Evolutionary conservation across 2,888 invertebrate genomes (phyloP).

Genomic region (Agrilus mali): DNA sequence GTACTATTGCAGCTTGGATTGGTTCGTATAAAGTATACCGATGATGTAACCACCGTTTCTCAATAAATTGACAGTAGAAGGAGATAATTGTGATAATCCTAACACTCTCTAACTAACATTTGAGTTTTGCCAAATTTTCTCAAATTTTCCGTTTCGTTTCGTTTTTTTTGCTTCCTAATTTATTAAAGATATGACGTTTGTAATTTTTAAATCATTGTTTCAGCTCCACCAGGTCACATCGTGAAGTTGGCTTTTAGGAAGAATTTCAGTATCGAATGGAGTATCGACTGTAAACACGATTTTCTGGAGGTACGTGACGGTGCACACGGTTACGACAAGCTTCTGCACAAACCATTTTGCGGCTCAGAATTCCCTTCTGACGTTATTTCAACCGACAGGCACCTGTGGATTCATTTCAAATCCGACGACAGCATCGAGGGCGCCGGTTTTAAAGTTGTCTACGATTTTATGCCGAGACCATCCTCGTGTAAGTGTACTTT

Average conservation of each 20-base stretch:
- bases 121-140: no score
- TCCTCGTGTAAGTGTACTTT: conserved; percentile 38
- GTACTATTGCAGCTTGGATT: no score
- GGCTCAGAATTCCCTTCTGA: conserved; percentile 59
- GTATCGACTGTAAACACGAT: conserved; percentile 62
- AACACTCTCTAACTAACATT: no score
- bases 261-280: conserved; percentile 58
- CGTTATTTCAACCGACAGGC: conserved; percentile 58
- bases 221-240: conserved; percentile 48
- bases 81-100: no score
- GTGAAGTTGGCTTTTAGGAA: conserved; percentile 71
- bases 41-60: no score
- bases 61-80: no score
- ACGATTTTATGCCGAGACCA: conserved; percentile 49
- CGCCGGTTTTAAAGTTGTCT: conserved; percentile 65
- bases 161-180: no score
- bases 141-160: no score
- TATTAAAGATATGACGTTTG: no score
- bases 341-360: conserved; percentile 52
- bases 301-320: conserved; percentile 75
- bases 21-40: no score
- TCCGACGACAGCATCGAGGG: conserved; percentile 74
- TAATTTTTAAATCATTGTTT: conserved; percentile 17
- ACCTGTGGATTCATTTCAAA: conserved; percentile 67
- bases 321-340: conserved; percentile 58